A percentile compares a stretch with the other conserved stretches of the same genome.
These are phyloP conservation scores for Periparus ater DNA, from an alignment of 2,797 vertebrate genomes.

Conservation along the genomic window DNA sequence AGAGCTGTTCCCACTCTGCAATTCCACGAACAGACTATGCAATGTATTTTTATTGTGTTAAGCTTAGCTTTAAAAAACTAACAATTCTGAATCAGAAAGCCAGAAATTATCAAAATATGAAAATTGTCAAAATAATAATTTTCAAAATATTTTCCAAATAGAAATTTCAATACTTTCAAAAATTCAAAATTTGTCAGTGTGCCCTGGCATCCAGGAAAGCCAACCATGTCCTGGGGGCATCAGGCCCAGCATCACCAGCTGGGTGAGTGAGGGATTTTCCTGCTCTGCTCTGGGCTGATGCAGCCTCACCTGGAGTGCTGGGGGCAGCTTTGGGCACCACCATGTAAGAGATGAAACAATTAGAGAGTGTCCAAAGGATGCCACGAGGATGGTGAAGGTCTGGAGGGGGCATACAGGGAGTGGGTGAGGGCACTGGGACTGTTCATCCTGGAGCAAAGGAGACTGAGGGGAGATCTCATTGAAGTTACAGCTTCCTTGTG, in stretches of 20 bases:
- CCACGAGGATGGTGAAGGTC: background rate
- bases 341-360: background rate
- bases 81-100: background rate
- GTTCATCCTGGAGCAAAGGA: background rate
- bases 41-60: background rate
- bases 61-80: background rate
- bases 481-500: fast-evolving
- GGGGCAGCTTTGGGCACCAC: background rate
- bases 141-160: background rate
- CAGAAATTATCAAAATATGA: background rate
- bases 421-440: fast-evolving
- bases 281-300: fast-evolving
- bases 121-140: background rate
- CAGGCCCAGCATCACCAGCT: background rate
- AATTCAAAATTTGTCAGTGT: background rate
- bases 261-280: background rate
- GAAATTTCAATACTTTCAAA: background rate
- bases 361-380: background rate
- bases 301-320: background rate
- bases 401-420: background rate
- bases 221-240: fast-evolving
- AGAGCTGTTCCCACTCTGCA: background rate
- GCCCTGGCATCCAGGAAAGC: background rate
- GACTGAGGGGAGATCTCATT: background rate
- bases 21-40: background rate